Base-by-base conservation (phyloP, 2,113 vertebrate genomes). In the Crocuta crocuta region DNA sequence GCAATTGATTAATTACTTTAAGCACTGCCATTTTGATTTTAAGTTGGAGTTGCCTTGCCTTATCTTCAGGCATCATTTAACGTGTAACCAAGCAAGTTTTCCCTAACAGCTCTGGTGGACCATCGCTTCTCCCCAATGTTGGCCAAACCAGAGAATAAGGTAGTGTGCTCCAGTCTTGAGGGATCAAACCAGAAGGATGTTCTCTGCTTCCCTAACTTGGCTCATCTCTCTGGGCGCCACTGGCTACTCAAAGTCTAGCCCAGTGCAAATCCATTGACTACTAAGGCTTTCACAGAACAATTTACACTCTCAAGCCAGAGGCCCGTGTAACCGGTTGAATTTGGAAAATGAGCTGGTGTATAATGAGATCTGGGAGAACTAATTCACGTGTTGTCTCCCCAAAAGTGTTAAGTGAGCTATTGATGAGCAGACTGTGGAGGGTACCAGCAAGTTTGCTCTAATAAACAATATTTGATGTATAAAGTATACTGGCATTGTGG, bases 1-100 rank as follows among this genome's bases (percentile, higher is more conserved):
- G 39, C 70, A 2, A 61, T 68, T 70, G 97, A 96, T 43, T 48
- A 94, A 92, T 97, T 50, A 7, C 84, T 73, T 21, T 15, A 5
- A 53, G 74, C 28, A 0, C 87, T 17, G 87, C 55, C 76, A 31
- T 91, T 43, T 70, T 74, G 95, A 43, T 50, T 84, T 11, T 3
- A 66, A 96, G 65, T 48, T 15, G 7, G 66, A 80, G 35, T 26
- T 58, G 63, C 74, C 79, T 74, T 2, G 76, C n/a, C 63, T 94
- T 19, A 8, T 26, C 55, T 33, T 2, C 21, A 35, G 78, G 33
- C 9, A 8, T 8, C 31, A 33, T 13, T 43, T 15, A 24, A 53
- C 73, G 45, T 1, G 16, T 2, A 68, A 82, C 48, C 74, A n/a
- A 43, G 45, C 23, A 10, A 8, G 50, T 23, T 70, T 89, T 73